These are phyloP conservation scores for Spongilla lacustris DNA, from an alignment of 37 sponge, comb jelly and placozoan genomes.

Conservation along the genomic window DNA sequence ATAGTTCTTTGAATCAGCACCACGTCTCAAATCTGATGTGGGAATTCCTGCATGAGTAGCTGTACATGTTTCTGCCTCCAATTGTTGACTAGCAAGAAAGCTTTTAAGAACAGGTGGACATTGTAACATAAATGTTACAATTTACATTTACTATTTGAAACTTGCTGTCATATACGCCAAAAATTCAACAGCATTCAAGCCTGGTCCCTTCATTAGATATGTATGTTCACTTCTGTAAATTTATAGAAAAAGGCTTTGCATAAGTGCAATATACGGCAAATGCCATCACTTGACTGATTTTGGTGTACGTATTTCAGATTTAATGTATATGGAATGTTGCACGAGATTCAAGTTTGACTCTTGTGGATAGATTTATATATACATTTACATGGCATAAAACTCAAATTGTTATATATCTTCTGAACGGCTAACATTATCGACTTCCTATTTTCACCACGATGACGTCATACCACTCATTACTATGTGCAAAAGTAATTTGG, in stretches of 20 bases:
- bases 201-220: background rate
- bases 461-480: too few relatives aligned
- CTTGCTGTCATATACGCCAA: too few relatives aligned
- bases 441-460: too few relatives aligned
- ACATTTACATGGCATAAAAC: too few relatives aligned
- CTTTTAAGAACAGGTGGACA: background rate
- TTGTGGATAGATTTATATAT: too few relatives aligned
- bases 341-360: background rate
- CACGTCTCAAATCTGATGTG: too few relatives aligned
- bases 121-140: background rate
- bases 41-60: too few relatives aligned
- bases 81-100: background rate
- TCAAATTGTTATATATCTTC: too few relatives aligned
- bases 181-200: background rate
- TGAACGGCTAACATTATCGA: too few relatives aligned
- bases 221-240: background rate
- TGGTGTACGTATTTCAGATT: background rate
- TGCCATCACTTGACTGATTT: conserved; percentile 1
- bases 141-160: background rate
- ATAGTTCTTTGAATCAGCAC: too few relatives aligned
- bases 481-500: too few relatives aligned
- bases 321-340: background rate
- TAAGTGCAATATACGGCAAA: background rate
- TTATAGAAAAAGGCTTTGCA: conserved; percentile 1
- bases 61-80: conserved; percentile 1